Conservation (phyloP, 1,140 invertebrate species). For the Pogonognathellus flavescens region DNA sequence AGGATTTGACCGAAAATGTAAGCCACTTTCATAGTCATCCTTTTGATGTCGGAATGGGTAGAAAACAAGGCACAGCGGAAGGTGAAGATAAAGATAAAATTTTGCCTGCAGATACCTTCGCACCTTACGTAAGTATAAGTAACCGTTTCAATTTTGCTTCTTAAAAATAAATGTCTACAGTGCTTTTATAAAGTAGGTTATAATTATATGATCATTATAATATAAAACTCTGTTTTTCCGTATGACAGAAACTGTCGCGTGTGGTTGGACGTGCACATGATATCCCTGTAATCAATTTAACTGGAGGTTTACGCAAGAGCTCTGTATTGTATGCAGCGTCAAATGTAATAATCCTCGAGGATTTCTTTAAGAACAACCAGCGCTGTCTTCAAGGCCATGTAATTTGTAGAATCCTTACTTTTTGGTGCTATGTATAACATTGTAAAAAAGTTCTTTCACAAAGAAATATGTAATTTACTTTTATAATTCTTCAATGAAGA, state of each 20-base stretch:
- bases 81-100: neutral
- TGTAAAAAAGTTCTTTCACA: too few species aligned
- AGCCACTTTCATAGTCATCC: conserved; percentile 18
- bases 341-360: conserved; percentile 58
- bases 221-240: neutral
- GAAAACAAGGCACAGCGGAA: neutral
- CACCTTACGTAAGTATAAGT: neutral
- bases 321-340: conserved; percentile 62
- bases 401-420: too few species aligned
- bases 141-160: too few species aligned
- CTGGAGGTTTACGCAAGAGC: conserved; percentile 54
- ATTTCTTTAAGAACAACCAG: conserved; percentile 63
- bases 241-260: conserved; percentile 21
- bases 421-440: too few species aligned
- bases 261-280: conserved; percentile 58
- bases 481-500: conserved; percentile 54
- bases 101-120: neutral
- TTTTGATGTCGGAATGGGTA: neutral
- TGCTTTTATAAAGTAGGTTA: too few species aligned
- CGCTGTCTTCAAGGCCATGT: conserved; percentile 65
- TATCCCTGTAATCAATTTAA: conserved; percentile 59
- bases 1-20: neutral
- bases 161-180: too few species aligned
- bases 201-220: too few species aligned
- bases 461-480: too few species aligned